Base-by-base conservation (phyloP, 2,888 invertebrate species). In the Tyria jacobaeae region DNA sequence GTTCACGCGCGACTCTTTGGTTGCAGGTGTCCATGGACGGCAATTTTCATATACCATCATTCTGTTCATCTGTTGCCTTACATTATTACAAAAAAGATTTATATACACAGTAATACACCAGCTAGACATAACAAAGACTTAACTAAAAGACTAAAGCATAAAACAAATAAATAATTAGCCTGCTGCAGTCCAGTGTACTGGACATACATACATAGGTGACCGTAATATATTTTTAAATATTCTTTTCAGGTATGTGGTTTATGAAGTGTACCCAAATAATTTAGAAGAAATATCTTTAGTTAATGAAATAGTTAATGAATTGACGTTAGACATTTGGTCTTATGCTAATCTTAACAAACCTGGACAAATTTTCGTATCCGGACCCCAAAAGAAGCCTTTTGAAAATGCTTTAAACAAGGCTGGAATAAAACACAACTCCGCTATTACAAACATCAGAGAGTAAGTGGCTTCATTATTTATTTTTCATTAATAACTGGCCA, bases 361-460 rank as follows among this genome's bases (percentile, higher is more conserved):
- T 48, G 88, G 87, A 9, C 71, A 80, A 44, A 73, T 88, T 6
- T 79, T 89, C 24, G 89, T 89, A 0, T 64, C 88, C 0, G 82
- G 80, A 37, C 66, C 73, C 2, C 61, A 70, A 53, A 82, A 77
- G 53, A 56, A 75, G 1, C 44, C 55, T 1, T 86, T 89, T 64
- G 79, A 86, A 64, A 54, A 70, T 35, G 68, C 73, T 15, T 71
- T 89, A 35, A 68, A 72, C 0, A 59, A 65, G 3, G 69, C 77
- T 52, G 80, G 78, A 10, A 74, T 89, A 0, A 65, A 79, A 27
- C 88, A 76, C 67, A 80, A 66, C 34, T 64, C 87, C 14, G 68
- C 75, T 24, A 73, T 78, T 6, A 82, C 85, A n/a, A 88, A 90
- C 71, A 79, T 90, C 56, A 87, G 80, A 73, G 84, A 87, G 90